Evolutionary conservation across 1,140 invertebrate genomes (phyloP).

Genomic region (Melanaphis sacchari): DNA sequence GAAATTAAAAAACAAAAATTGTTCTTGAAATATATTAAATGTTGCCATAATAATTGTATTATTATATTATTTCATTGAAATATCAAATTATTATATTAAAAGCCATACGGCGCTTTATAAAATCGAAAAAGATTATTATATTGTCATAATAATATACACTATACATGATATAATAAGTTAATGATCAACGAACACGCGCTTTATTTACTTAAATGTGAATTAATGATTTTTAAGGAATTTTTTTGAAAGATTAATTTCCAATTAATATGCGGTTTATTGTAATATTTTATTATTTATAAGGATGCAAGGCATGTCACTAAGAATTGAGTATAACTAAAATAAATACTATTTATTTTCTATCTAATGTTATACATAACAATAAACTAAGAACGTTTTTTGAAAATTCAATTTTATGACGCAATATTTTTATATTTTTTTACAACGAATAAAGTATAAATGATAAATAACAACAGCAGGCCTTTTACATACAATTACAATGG

Average conservation of each 20-base stretch:
- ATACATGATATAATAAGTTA: background rate
- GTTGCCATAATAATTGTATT: no score
- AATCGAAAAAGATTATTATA: background rate
- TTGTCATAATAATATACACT: background rate
- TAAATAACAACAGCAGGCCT: background rate
- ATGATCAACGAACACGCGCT: background rate
- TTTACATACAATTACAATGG: background rate
- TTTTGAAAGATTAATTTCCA: background rate
- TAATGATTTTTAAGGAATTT: background rate
- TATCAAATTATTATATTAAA: no score
- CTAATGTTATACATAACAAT: background rate
- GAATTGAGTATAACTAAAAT: background rate
- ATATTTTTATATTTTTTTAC: background rate
- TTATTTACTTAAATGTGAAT: background rate
- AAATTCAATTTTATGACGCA: background rate
- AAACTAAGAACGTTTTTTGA: background rate
- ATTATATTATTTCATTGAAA: no score
- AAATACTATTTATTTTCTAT: background rate
- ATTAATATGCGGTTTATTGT: background rate
- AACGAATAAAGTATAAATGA: background rate
- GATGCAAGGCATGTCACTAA: background rate
- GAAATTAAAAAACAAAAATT: no score
- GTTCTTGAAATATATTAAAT: no score
- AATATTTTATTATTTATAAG: background rate
- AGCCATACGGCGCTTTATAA: no score